Evolutionary conservation across 2,113 vertebrate species (phyloP), one percentile per base, ranked within the genome.

Genomic region (Gavialis gangeticus): DNA sequence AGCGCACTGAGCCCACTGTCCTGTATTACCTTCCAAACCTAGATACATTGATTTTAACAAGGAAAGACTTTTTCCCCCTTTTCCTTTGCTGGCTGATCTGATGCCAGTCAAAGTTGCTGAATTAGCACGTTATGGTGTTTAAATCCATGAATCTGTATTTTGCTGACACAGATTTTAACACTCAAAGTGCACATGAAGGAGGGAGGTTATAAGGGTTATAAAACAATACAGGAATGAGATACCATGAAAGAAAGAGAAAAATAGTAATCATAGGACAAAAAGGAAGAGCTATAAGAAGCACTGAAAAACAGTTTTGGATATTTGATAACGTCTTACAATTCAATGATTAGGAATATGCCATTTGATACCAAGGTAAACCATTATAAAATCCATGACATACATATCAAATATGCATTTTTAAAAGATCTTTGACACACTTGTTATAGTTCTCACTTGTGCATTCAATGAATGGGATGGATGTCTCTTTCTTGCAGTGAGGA

Each of bases 21-120:
- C 55, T 82, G 58, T 14, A 66, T 56, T 76, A 81, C 71, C 75
- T 75, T 64, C 28, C 66, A 75, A 37, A 75, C 76, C 60, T 13
- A 69, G 57, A 12, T 11, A 54, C 0, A 1, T 6, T 58, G 76
- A 66, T 89, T 78, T 92, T 46, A 67, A 78, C 25, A 54, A 57
- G 21, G 28, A 83, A 87, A 81, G 24, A 58, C 58, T 25, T 76
- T 21, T 15, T 27, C 54, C 30, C 13, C 2, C 24, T 62, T 75
- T 81, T 67, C 34, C 15, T 60, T 22, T 91, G 46, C 76, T 58
- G 64, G 64, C 67, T 92, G 58, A 34, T 85, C n/a, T 55, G 69
- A 15, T 84, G 80, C 82, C 78, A 56, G 87, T 84, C 58, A 59
- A 77, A 82, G 75, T 10, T 55, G 87, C 92, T 82, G 89, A 93